phyloP scores from a whole-genome alignment of 2,888 invertebrate species.

The Bhutanitis thaidina region DNA sequence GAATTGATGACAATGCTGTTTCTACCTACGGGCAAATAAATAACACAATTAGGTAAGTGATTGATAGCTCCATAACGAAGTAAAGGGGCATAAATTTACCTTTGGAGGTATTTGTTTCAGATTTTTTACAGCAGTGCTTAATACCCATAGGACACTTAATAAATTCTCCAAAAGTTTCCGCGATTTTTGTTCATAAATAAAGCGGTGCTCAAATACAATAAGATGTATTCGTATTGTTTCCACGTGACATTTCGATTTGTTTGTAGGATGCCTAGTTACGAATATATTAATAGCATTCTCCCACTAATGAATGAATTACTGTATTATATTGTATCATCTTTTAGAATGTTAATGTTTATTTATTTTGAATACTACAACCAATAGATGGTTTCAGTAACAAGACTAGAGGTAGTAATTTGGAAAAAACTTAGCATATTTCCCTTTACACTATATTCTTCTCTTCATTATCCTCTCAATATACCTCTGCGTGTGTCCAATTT shows the following conservation, averaged over 20 bases:
- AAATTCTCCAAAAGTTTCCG: constrained; percentile 17
- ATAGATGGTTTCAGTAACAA: too few relatives aligned
- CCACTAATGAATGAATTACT: constrained; percentile 13
- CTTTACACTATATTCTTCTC: too few relatives aligned
- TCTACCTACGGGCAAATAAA: constrained; percentile 61
- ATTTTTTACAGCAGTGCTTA: constrained; percentile 9
- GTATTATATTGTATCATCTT: background rate
- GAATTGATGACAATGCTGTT: constrained; percentile 63
- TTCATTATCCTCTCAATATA: too few relatives aligned
- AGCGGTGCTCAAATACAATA: constrained; percentile 14
- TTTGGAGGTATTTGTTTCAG: constrained; percentile 14
- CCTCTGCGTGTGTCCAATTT: too few relatives aligned
- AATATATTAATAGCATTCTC: constrained; percentile 11
- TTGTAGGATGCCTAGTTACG: constrained; percentile 8
- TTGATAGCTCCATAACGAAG: constrained; percentile 48
- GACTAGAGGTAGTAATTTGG: too few relatives aligned
- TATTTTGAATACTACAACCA: too few relatives aligned
- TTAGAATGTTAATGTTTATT: too few relatives aligned
- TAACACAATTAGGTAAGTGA: constrained; percentile 69
- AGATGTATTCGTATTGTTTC: constrained; percentile 13
- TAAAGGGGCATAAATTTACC: constrained; percentile 30
- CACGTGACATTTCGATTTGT: constrained; percentile 17
- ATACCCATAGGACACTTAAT: constrained; percentile 19
- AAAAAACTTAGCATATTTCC: too few relatives aligned
- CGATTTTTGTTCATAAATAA: constrained; percentile 20